These are phyloP conservation scores for Drosophila neotestacea DNA, from an alignment of 2,888 invertebrate genomes.

Conservation along the genomic window DNA sequence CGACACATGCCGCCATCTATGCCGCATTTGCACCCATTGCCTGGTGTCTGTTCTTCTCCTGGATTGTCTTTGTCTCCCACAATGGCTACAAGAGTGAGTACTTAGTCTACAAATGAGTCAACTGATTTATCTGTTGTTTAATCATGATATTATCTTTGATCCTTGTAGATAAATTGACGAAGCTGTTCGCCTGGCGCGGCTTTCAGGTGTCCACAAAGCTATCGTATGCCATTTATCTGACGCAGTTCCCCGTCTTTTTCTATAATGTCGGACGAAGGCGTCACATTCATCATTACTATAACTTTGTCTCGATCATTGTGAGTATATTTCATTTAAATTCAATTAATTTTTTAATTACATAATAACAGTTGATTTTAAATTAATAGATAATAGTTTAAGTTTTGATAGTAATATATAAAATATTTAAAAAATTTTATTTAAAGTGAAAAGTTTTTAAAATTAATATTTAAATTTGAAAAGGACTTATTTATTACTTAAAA, in stretches of 20 bases:
- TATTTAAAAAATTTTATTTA: too few species aligned
- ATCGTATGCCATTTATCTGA: constrained; percentile 90
- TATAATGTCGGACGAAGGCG: constrained; percentile 89
- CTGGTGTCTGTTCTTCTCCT: constrained; percentile 89
- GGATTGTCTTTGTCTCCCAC: constrained; percentile 89
- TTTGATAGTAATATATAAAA: too few species aligned
- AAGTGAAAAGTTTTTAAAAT: too few species aligned
- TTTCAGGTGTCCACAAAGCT: constrained; percentile 89
- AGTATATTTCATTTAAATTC: constrained; percentile 49
- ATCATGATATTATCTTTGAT: not conserved
- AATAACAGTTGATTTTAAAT: too few species aligned
- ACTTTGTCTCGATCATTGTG: constrained; percentile 87
- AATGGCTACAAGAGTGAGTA: constrained; percentile 87
- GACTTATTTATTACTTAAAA: too few species aligned
- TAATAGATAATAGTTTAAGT: too few species aligned
- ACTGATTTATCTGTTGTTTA: not conserved
- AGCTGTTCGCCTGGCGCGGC: constrained; percentile 87
- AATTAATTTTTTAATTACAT: not conserved
- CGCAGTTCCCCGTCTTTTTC: constrained; percentile 90
- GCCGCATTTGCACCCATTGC: constrained; percentile 90
- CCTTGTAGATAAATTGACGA: constrained; percentile 86
- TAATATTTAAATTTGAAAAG: too few species aligned
- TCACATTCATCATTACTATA: constrained; percentile 87
- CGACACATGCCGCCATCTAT: constrained; percentile 88
- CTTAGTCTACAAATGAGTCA: not conserved